A percentile compares a stretch with the other conserved stretches of the same genome.
These are phyloP conservation scores for Orchesella flavescens DNA, from an alignment of 2,888 invertebrate genomes.

Conservation along the genomic window DNA sequence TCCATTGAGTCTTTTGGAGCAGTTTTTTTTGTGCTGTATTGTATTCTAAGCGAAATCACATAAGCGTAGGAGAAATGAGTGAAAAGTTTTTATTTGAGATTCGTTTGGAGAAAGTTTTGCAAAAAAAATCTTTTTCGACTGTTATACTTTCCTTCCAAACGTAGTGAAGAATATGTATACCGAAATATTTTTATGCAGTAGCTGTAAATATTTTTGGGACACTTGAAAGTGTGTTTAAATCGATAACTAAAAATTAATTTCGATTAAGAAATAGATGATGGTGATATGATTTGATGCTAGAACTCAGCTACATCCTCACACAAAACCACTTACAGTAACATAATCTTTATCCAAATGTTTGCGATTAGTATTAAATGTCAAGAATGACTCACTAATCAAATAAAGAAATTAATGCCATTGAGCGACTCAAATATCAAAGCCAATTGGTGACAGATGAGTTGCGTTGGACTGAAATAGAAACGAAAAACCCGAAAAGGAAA, in stretches of 20 bases:
- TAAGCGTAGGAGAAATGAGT: no score
- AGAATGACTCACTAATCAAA: slow-evolving; percentile 71
- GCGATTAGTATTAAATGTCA: slow-evolving; percentile 65
- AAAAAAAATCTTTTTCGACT: no score
- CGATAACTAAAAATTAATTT: no score
- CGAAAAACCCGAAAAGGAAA: no score
- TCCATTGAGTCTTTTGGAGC: neutral
- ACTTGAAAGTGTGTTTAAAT: no score
- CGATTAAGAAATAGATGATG: no score
- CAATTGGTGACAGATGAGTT: neutral
- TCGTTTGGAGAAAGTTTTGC: neutral
- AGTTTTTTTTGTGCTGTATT: neutral
- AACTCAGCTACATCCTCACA: neutral
- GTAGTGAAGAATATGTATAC: no score
- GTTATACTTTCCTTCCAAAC: no score
- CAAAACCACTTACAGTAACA: slow-evolving; percentile 27
- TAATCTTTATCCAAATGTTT: slow-evolving; percentile 66
- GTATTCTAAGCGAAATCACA: no score
- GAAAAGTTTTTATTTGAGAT: neutral
- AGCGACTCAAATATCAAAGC: slow-evolving; percentile 2
- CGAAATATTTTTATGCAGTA: no score
- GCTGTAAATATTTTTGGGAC: no score
- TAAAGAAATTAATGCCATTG: slow-evolving; percentile 63
- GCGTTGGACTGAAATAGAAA: no score
- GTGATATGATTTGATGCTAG: neutral